These are phyloP conservation scores for Caenorhabditis remanei DNA, from an alignment of 1,140 invertebrate genomes.

Conservation along the genomic window DNA sequence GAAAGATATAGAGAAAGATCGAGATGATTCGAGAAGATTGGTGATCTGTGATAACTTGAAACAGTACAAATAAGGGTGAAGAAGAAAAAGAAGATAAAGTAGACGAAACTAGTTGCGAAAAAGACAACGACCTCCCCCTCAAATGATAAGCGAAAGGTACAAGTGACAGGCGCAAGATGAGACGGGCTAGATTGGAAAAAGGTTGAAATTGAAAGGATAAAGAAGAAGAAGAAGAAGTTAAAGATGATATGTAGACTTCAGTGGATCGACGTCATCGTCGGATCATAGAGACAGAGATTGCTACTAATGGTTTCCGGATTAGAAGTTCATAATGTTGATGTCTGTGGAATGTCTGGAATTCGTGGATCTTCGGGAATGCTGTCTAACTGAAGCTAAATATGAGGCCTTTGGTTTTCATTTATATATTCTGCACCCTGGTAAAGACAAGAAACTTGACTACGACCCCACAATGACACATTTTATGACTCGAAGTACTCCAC, in stretches of 20 bases:
- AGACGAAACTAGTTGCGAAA: too few relatives aligned
- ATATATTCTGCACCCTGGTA: too few relatives aligned
- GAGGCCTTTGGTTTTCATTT: too few relatives aligned
- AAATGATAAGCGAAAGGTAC: not conserved
- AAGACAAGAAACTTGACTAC: too few relatives aligned
- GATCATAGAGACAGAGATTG: constrained; percentile 6
- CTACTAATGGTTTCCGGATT: not conserved
- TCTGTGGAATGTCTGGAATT: not conserved
- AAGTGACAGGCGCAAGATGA: constrained; percentile 2
- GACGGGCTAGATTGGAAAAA: not conserved
- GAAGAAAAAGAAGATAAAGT: not conserved
- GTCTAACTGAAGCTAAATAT: too few relatives aligned
- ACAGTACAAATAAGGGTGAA: not conserved
- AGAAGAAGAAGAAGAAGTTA: not conserved
- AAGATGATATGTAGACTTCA: too few relatives aligned
- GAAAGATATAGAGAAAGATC: not conserved
- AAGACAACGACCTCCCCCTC: too few relatives aligned
- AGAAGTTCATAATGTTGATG: not conserved
- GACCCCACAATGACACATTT: too few relatives aligned
- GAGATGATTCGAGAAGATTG: not conserved
- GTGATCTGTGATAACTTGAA: constrained; percentile 40
- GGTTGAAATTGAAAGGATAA: not conserved
- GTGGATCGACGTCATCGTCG: not conserved
- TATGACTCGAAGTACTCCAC: too few relatives aligned
- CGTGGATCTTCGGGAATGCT: too few relatives aligned